Percentiles rank a stretch among this genome's conserved stretches.
Conservation (phyloP, 2,797 vertebrate species). For the Thaleichthys pacificus region DNA sequence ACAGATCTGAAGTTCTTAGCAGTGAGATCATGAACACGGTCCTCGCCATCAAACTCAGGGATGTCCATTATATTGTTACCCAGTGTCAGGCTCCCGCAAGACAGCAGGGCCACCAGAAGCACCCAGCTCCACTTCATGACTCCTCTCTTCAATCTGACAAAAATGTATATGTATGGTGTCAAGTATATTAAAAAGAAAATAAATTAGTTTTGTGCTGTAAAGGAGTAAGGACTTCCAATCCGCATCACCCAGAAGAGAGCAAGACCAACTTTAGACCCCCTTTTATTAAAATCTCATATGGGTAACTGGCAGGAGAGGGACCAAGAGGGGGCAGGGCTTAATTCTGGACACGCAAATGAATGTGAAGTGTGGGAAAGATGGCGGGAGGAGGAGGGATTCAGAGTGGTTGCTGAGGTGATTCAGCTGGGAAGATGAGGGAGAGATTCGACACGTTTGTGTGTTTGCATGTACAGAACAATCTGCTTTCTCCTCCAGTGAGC, state of each 20-base stretch:
- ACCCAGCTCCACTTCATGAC: slow-evolving; percentile 79
- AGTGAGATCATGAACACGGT: slow-evolving; percentile 84
- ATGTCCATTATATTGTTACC: slow-evolving; percentile 78
- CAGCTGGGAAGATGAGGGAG: not conserved
- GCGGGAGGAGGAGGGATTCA: not conserved
- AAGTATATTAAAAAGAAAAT: slow-evolving; percentile 23
- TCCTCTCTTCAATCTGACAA: slow-evolving; percentile 45
- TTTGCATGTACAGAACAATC: slow-evolving; percentile 40
- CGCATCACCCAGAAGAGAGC: slow-evolving; percentile 78
- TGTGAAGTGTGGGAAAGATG: slow-evolving; percentile 6
- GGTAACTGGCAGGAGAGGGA: slow-evolving; percentile 60
- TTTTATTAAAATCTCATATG: slow-evolving; percentile 74
- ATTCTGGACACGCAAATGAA: slow-evolving; percentile 19
- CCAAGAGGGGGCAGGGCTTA: slow-evolving; percentile 71
- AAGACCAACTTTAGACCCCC: slow-evolving; percentile 73
- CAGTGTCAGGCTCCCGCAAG: slow-evolving; percentile 59
- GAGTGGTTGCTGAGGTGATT: not conserved
- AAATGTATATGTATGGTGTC: slow-evolving; percentile 38
- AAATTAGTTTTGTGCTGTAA: slow-evolving; percentile 36
- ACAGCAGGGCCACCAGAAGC: slow-evolving; percentile 74
- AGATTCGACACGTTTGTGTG: slow-evolving; percentile 4
- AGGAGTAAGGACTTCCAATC: slow-evolving; percentile 69
- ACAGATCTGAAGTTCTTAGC: slow-evolving; percentile 84
- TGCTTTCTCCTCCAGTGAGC: slow-evolving; percentile 19
- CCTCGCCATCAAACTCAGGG: slow-evolving; percentile 84